A percentile compares a stretch with the other conserved stretches of the same genome.
Evolutionary conservation across 2,113 vertebrate genomes (phyloP).

Genomic region (Mirounga angustirostris): DNA sequence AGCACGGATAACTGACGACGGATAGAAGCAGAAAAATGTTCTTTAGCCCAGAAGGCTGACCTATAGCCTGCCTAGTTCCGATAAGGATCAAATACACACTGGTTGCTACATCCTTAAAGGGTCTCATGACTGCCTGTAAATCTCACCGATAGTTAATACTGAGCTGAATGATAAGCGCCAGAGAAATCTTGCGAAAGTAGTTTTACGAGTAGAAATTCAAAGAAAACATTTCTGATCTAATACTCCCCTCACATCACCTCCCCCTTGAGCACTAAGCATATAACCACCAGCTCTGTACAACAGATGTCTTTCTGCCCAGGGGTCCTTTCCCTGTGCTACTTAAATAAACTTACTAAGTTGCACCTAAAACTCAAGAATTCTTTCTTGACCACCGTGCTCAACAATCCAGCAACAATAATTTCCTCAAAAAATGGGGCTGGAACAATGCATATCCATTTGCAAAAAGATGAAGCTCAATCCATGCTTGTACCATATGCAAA

Average conservation of each 20-base stretch:
- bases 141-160: background rate
- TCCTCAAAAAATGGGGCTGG: background rate
- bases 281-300: background rate
- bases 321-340: background rate
- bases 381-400: background rate
- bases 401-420: background rate
- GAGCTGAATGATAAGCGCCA: background rate
- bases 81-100: background rate
- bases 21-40: background rate
- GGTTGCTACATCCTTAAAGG: background rate
- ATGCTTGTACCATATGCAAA: background rate
- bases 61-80: background rate
- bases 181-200: background rate
- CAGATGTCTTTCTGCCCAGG: background rate
- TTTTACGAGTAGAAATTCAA: background rate
- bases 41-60: background rate
- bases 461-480: background rate
- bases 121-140: background rate
- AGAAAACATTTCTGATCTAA: background rate
- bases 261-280: background rate
- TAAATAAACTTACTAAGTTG: background rate
- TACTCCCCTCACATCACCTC: background rate
- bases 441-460: constrained; percentile 4
- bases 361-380: background rate
- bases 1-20: background rate